Base-by-base conservation (phyloP, 2,797 vertebrate genomes). In the Erpetoichthys calabaricus region DNA sequence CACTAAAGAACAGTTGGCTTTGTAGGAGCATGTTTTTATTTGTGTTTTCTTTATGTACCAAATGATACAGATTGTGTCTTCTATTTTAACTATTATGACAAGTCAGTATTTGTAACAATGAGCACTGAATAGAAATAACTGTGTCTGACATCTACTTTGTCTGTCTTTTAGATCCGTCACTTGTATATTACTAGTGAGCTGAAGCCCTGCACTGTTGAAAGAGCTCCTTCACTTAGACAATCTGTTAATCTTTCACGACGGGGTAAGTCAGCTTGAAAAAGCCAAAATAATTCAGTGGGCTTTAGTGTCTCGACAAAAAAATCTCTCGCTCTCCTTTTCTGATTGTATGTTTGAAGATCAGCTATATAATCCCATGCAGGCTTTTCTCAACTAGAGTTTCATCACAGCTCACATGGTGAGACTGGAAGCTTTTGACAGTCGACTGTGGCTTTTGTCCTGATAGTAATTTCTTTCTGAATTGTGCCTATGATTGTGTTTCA, bases 141-240 rank as follows among this genome's bases (percentile, higher is more conserved):
- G 42, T 51, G 10, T 53, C 49, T 54, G 57, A 10, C 5, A 42
- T 45, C 45, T 47, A 10, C 46, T 8, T 43, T 44, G 45, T 42
- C 8, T 8, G 45, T 7, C 43, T 65, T 41, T 1, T 47, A 99
- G 96, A 92, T 99, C 67, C 91, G 86, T 59, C 93, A 95, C 4
- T 73, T 97, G 43, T 91, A 88, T 60, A 70, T 97, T 68, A 91
- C 80, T 3, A 86, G 70, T 53, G 94, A 96, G 66, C 66, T 97
- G 64, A 87, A 83, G 47, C 62, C 72, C 1, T 89, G 80, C 63
- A 80, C 89, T 61, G 76, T 95, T 53, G 86, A 92, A 71, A 86
- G 92, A 60, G 70, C 83, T 46, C 80, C 80, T 56, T 89, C 93
- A 2, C 75, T 96, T 59, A 83, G 93, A 44, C 88, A 91, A 64